These are phyloP conservation scores for Oreotrochilus melanogaster DNA, from an alignment of 2,113 vertebrate genomes.

Conservation along the genomic window DNA sequence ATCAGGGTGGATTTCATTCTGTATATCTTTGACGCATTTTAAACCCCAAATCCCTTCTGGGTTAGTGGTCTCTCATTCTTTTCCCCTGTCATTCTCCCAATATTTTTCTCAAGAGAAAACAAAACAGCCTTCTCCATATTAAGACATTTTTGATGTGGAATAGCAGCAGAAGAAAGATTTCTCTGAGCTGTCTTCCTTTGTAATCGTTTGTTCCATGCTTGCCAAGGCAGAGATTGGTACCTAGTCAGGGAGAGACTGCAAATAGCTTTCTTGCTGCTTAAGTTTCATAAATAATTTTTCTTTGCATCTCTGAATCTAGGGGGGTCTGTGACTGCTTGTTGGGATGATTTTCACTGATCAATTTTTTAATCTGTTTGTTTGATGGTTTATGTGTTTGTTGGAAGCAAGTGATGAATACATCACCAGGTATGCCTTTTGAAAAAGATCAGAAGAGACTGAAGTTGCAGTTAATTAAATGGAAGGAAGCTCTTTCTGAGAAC, in stretches of 20 bases:
- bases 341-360: neutral
- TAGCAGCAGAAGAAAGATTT: neutral
- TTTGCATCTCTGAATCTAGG: neutral
- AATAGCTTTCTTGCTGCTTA: neutral
- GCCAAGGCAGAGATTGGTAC: neutral
- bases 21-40: neutral
- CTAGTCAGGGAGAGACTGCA: neutral
- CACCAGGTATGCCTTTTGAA: accelerated
- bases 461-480: neutral
- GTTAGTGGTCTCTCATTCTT: neutral
- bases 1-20: neutral
- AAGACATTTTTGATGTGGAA: neutral
- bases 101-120: neutral
- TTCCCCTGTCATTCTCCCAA: neutral
- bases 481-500: neutral
- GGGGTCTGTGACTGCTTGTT: neutral
- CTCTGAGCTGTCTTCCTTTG: neutral
- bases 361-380: neutral
- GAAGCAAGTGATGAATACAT: neutral
- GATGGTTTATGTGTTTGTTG: accelerated
- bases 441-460: neutral
- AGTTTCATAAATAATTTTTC: neutral
- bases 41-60: neutral
- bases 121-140: neutral
- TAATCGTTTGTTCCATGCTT: neutral